phyloP scores from a whole-genome alignment of 2,888 invertebrate genomes.

The Ormyrus rosae region DNA sequence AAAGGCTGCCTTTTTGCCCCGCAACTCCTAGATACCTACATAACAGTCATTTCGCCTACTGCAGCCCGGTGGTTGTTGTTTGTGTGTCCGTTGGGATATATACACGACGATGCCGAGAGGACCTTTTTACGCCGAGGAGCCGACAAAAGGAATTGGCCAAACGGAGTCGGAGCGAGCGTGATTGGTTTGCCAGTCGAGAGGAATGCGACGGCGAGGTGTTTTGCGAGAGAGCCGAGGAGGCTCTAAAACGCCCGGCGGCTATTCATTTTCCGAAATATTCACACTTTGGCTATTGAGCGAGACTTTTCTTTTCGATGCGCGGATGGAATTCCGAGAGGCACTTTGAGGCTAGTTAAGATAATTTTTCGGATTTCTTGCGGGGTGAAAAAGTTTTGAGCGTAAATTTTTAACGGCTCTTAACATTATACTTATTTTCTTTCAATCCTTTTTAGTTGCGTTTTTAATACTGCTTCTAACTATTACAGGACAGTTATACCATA shows the following conservation, averaged over 20 bases:
- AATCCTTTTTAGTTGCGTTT: too few species aligned
- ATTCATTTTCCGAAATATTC: conserved; percentile 39
- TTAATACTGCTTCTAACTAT: too few species aligned
- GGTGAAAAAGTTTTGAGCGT: too few species aligned
- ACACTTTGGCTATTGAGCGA: not conserved
- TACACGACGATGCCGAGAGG: not conserved
- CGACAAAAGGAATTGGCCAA: not conserved
- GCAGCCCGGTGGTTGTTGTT: too few species aligned
- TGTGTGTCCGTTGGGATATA: not conserved
- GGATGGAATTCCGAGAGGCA: too few species aligned
- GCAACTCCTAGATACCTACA: conserved; percentile 52
- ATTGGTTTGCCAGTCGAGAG: not conserved
- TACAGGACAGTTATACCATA: too few species aligned
- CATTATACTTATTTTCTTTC: too few species aligned
- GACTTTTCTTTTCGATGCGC: not conserved
- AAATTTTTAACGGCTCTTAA: too few species aligned
- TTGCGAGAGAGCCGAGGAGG: not conserved
- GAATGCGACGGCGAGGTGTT: not conserved
- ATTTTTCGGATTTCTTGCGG: too few species aligned
- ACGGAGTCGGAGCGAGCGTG: not conserved
- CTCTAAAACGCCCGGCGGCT: not conserved
- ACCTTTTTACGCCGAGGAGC: not conserved
- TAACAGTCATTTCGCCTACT: conserved; percentile 18
- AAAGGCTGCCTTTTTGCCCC: conserved; percentile 38
- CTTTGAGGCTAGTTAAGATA: too few species aligned